Base-by-base conservation (phyloP, 1,140 invertebrate species). In the Dinothrombium tinctorium region DNA sequence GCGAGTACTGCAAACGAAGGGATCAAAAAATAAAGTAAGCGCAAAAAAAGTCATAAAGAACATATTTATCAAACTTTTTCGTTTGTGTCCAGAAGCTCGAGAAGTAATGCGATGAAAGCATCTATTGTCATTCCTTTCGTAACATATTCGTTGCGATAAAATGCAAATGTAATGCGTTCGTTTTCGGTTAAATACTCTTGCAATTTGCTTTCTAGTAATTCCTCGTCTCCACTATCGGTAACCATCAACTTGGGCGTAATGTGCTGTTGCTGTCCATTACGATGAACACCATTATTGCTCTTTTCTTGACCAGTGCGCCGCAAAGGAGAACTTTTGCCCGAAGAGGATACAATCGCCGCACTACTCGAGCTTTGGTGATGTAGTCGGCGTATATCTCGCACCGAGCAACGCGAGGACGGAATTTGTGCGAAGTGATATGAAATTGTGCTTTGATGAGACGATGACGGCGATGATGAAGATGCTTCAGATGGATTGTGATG, bases 161-260 rank as follows among this genome's bases (percentile, higher is more conserved):
- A 86, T 26, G 74, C 74, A 33, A 92, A 66, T 19, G 78, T 77
- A 19, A 76, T 73, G 54, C 82, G 73, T 56, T 90, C 80, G 52
- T 71, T 73, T 49, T 78, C 72, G 37, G 74, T 76, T 43, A 92
- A 64, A 33, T 87, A 66, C 21, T 78, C 72, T 40, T 73, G 65
- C 6, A 81, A 81, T 56, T 86, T 86, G 57, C 89, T 80, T 53
- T 89, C 81, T 37, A 92, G 77, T 65, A 84, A 82, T 48, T 70
- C 69, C 46, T 45, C 41, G 20, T 45, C 41, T 7, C 3, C 20
- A 36, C 33, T 36, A 22, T 36, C 33, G 33, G 20, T 36, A 21
- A 36, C 33, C 33, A 36, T 15, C 17, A 36, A 21, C 11, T 19
- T 19, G 2, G 33, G 33, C 14, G 33, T 36, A n/a, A 36, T n/a